A percentile compares a stretch with the other conserved stretches of the same genome.
Evolutionary conservation across 2,113 vertebrate genomes (phyloP).

Genomic region (Callorhinus ursinus): DNA sequence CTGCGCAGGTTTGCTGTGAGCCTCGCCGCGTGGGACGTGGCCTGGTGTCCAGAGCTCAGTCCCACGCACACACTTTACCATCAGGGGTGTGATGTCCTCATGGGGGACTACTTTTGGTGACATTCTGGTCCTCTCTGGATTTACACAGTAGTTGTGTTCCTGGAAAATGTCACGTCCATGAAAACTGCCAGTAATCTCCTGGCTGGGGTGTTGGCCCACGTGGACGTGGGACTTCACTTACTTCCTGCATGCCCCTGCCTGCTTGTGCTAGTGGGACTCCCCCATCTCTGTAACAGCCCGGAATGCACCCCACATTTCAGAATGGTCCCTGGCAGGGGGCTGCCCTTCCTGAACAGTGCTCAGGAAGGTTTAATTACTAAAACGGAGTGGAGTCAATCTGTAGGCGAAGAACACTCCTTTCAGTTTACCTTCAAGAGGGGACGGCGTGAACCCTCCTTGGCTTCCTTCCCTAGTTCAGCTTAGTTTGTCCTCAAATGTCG

Average conservation of each 20-base stretch:
- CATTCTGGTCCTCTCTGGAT: background rate
- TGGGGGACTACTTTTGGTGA: background rate
- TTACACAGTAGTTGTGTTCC: background rate
- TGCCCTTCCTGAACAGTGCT: background rate
- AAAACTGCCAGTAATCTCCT: background rate
- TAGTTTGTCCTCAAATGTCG: background rate
- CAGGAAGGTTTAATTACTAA: background rate
- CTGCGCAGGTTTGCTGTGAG: background rate
- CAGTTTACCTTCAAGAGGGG: background rate
- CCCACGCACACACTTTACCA: fast-evolving
- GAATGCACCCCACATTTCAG: background rate
- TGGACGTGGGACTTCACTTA: too few species aligned
- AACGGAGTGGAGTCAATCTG: background rate
- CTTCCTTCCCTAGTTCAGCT: background rate
- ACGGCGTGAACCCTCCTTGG: fast-evolving
- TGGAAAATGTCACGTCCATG: background rate
- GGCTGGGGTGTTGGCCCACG: background rate
- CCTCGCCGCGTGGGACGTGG: background rate
- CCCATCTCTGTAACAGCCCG: background rate
- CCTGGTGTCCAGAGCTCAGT: too few species aligned
- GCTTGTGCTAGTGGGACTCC: background rate
- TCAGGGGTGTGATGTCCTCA: fast-evolving
- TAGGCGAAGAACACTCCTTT: fast-evolving
- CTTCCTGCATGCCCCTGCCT: background rate
- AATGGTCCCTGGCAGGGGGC: background rate